Percentiles rank a stretch among this genome's conserved stretches.
These are phyloP conservation scores for Tympanuchus pallidicinctus DNA, from an alignment of 2,113 vertebrate species.

Conservation along the genomic window DNA sequence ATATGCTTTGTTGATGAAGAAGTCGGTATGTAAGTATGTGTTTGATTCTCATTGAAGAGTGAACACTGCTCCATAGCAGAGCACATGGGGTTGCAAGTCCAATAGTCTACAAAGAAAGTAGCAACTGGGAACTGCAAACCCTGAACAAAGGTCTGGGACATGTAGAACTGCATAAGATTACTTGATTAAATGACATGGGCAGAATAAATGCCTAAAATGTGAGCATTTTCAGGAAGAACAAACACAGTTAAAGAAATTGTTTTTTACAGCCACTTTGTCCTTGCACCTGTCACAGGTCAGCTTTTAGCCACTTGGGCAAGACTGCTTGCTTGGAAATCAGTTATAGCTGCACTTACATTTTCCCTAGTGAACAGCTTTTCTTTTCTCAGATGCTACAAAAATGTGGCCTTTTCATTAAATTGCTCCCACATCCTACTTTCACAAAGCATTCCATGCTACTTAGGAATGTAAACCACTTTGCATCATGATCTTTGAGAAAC, in stretches of 20 bases:
- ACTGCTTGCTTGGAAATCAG: background rate
- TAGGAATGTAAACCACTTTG: constrained; percentile 44
- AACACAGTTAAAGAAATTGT: background rate
- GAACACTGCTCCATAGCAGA: background rate
- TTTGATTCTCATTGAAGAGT: background rate
- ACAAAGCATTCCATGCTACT: constrained; percentile 19
- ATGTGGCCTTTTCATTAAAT: background rate
- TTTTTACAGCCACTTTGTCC: background rate
- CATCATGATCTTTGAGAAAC: constrained; percentile 3
- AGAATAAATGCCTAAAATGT: background rate
- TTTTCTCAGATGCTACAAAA: constrained; percentile 7
- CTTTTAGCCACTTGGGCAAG: background rate
- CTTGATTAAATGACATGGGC: background rate
- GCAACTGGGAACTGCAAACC: background rate
- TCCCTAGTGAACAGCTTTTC: background rate
- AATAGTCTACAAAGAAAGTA: background rate
- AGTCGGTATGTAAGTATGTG: background rate
- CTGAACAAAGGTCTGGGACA: background rate
- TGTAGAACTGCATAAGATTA: background rate
- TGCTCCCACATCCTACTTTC: background rate
- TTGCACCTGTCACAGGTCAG: background rate
- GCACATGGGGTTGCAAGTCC: background rate
- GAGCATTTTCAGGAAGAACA: background rate
- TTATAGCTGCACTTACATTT: background rate
- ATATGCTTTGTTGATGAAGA: fast-evolving